Evolutionary conservation across 30 jellyfish, hydroid and myxozoan genomes (phyloP).

Genomic region (Chrysaora quinquecirrha): DNA sequence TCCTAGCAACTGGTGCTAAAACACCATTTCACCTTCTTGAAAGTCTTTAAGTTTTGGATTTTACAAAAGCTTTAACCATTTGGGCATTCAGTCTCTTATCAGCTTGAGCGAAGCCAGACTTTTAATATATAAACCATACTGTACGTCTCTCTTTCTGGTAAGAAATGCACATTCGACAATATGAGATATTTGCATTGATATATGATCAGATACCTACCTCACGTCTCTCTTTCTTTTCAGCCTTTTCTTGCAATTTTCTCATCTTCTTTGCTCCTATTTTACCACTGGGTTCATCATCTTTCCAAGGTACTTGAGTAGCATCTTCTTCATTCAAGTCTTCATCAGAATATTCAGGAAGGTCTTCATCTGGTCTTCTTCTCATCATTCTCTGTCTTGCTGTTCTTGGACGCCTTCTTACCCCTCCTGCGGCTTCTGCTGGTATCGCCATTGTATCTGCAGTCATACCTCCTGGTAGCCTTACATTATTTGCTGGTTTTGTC

Average conservation of each 20-base stretch:
- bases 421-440: conserved; percentile 73
- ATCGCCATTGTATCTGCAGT: conserved; percentile 54
- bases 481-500: not conserved
- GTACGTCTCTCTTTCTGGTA: too few species aligned
- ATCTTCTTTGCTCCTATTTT: conserved; percentile 92
- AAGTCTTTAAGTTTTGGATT: too few species aligned
- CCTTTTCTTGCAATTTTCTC: conserved; percentile 84
- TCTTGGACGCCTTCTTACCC: conserved; percentile 67
- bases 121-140: too few species aligned
- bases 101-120: too few species aligned
- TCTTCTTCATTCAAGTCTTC: not conserved
- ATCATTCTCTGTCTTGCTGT: conserved; percentile 76
- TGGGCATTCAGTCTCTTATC: too few species aligned
- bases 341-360: conserved; percentile 4
- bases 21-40: too few species aligned
- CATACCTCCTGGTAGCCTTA: conserved; percentile 4
- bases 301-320: conserved; percentile 51
- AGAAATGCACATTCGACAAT: too few species aligned
- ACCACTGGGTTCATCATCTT: conserved; percentile 79
- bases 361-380: conserved; percentile 40
- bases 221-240: conserved; percentile 87
- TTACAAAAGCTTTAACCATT: too few species aligned
- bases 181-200: too few species aligned
- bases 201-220: too few species aligned
- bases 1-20: too few species aligned